phyloP scores from a whole-genome alignment of 2,113 vertebrate species.

The Ivindomyrus marchei region DNA sequence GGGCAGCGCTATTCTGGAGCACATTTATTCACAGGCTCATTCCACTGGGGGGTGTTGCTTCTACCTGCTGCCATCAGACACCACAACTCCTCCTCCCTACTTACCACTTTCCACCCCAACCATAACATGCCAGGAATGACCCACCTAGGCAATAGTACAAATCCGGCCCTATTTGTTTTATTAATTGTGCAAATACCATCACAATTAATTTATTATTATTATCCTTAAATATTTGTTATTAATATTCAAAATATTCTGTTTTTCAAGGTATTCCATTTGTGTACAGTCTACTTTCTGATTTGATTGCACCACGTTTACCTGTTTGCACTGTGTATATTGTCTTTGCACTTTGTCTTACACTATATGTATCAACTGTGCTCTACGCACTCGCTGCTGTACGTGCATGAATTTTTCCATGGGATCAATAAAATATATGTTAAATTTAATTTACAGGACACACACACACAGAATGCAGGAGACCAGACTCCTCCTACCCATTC shows the following conservation, averaged over 20 bases:
- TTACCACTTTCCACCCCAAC: not conserved
- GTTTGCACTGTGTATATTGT: not conserved
- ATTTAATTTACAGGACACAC: not conserved
- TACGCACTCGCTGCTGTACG: not conserved
- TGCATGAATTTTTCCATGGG: not conserved
- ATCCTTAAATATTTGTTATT: not conserved
- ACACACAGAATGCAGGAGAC: not conserved
- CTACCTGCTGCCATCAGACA: not conserved
- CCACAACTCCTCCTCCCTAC: not conserved
- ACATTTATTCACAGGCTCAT: not conserved
- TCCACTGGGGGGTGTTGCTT: not conserved
- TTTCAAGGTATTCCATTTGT: not conserved
- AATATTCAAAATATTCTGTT: not conserved
- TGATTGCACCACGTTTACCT: not conserved
- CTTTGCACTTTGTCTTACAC: not conserved
- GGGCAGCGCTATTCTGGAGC: not conserved
- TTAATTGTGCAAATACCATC: not conserved
- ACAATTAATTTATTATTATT: not conserved
- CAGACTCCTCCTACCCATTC: not conserved
- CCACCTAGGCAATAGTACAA: not conserved
- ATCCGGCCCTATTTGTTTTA: not conserved
- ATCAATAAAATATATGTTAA: not conserved
- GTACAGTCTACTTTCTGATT: not conserved
- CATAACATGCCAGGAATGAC: not conserved
- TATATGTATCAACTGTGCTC: not conserved